Percentiles rank a stretch among this genome's conserved stretches.
Conservation (phyloP, 2,113 vertebrate genomes). For the Pampusana beccarii region DNA sequence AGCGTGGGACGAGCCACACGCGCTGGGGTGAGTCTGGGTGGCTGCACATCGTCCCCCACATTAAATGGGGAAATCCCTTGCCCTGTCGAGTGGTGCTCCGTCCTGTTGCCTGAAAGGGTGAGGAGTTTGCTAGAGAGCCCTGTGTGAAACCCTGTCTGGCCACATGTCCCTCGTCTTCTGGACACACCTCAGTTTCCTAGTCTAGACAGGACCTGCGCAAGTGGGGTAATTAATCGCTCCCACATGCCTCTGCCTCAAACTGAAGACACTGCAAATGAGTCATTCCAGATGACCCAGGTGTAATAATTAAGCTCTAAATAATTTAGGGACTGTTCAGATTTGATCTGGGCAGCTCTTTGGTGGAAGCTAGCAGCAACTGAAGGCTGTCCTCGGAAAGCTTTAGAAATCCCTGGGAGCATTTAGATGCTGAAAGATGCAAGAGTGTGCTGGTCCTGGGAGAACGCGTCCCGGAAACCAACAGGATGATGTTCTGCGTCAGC, state of each 20-base stretch:
- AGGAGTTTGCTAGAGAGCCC: background rate
- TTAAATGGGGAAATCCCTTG: background rate
- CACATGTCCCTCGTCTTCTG: background rate
- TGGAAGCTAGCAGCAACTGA: background rate
- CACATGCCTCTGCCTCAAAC: background rate
- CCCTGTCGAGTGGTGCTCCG: background rate
- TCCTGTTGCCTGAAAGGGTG: background rate
- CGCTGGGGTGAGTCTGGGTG: background rate
- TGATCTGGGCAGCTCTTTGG: background rate
- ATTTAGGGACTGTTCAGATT: slow-evolving; percentile 13
- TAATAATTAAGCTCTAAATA: slow-evolving; percentile 38
- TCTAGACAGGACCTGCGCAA: background rate
- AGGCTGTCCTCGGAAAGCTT: background rate
- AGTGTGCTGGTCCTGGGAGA: background rate
- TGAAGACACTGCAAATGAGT: background rate
- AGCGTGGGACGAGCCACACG: background rate
- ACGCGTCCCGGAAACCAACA: background rate
- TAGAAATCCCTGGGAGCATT: background rate
- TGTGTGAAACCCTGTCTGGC: background rate
- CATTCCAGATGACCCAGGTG: slow-evolving; percentile 29
- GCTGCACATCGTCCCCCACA: background rate
- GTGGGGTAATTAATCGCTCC: slow-evolving; percentile 2
- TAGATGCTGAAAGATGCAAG: background rate
- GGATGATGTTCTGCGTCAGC: background rate
- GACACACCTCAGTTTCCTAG: background rate